These are phyloP conservation scores for Melieria omissa DNA, from an alignment of 2,888 invertebrate species.

Conservation along the genomic window DNA sequence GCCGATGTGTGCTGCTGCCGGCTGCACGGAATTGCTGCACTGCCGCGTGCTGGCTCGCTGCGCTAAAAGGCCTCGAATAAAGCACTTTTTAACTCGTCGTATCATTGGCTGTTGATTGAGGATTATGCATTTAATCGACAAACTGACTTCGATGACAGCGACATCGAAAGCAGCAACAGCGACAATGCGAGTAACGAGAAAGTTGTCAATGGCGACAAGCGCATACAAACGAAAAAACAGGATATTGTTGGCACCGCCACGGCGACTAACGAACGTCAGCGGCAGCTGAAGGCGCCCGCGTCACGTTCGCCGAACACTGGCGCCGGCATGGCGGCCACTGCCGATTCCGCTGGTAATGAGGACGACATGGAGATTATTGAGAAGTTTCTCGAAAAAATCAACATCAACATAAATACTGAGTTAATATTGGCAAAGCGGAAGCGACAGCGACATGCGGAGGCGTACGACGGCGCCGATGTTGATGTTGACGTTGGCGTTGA, in stretches of 20 bases:
- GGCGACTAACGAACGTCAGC: background rate
- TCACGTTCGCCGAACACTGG: conserved; percentile 16
- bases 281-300: conserved; percentile 19
- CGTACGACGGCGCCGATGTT: conserved; percentile 24
- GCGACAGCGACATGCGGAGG: conserved; percentile 9
- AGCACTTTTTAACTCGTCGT: conserved; percentile 65
- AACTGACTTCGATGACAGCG: conserved; percentile 46
- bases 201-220: conserved; percentile 1
- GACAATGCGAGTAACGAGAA: conserved; percentile 12
- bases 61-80: conserved; percentile 62
- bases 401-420: conserved; percentile 67
- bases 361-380: conserved; percentile 60
- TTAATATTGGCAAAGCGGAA: conserved; percentile 63
- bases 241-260: too few relatives aligned
- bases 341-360: conserved; percentile 33
- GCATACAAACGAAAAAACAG: background rate
- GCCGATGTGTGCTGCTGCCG: background rate
- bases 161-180: conserved; percentile 23
- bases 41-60: background rate
- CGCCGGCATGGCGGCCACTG: conserved; percentile 5
- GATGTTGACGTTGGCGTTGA: conserved; percentile 8
- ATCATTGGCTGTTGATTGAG: conserved; percentile 67
- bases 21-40: background rate
- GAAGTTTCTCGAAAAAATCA: conserved; percentile 62
- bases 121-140: conserved; percentile 60